These are phyloP conservation scores for Platysternon megacephalum DNA, from an alignment of 2,113 vertebrate genomes.

Conservation along the genomic window DNA sequence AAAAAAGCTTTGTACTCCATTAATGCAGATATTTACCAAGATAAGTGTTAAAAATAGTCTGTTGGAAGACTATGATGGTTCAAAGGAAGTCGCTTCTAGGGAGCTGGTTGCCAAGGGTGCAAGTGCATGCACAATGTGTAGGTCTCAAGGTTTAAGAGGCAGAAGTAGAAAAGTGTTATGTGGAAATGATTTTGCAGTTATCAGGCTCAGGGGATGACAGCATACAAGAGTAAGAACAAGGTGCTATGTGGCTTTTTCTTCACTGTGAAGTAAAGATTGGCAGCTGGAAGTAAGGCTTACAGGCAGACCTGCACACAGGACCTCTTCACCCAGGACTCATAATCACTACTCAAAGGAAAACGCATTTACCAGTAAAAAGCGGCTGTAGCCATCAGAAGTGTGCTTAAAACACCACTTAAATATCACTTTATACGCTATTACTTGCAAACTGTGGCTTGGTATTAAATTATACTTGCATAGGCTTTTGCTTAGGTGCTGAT, in stretches of 20 bases:
- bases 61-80: conserved; percentile 64
- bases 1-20: conserved; percentile 77
- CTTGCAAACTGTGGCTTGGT: conserved; percentile 99
- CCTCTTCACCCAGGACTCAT: conserved; percentile 98
- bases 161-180: conserved; percentile 89
- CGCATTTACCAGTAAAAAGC: conserved; percentile 97
- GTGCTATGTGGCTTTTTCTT: conserved; percentile 87
- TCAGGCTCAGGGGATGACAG: conserved; percentile 93
- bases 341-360: conserved; percentile 99
- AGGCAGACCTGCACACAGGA: conserved; percentile 96
- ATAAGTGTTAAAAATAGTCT: conserved; percentile 79
- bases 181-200: conserved; percentile 94
- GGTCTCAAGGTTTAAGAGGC: conserved; percentile 86
- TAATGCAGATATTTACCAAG: conserved; percentile 86
- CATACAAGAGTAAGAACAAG: conserved; percentile 92
- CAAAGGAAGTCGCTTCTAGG: conserved; percentile 68
- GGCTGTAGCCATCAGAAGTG: conserved; percentile 98
- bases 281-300: conserved; percentile 98
- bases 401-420: conserved; percentile 99
- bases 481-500: conserved; percentile 96
- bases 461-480: conserved; percentile 99
- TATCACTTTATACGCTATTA: conserved; percentile 99
- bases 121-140: conserved; percentile 71
- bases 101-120: conserved; percentile 76
- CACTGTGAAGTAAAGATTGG: conserved; percentile 94